phyloP scores from a whole-genome alignment of 1,140 invertebrate species.

The Drosophila arizonae region DNA sequence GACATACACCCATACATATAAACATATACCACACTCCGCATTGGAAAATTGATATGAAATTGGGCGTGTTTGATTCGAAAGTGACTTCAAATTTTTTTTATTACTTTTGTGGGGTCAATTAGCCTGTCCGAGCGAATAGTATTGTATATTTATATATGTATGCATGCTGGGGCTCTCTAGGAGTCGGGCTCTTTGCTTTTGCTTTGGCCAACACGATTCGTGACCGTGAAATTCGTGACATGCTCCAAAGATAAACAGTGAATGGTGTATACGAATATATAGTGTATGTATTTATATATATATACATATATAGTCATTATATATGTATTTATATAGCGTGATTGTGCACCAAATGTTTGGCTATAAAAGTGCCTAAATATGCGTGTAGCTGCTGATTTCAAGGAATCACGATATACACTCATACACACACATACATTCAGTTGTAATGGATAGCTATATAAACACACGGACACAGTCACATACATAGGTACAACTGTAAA shows the following conservation, averaged over 20 bases:
- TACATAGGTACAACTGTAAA: too few relatives aligned
- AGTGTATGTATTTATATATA: too few relatives aligned
- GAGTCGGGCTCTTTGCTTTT: background rate
- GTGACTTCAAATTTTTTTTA: constrained; percentile 59
- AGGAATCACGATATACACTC: constrained; percentile 35
- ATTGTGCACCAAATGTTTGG: constrained; percentile 35
- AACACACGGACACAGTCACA: too few relatives aligned
- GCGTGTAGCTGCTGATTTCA: constrained; percentile 34
- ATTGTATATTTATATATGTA: background rate
- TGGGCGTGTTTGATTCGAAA: constrained; percentile 73
- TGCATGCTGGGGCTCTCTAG: background rate
- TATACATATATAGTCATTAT: too few relatives aligned
- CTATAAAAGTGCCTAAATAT: constrained; percentile 24
- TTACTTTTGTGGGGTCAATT: constrained; percentile 39
- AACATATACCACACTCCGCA: background rate
- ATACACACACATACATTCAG: constrained; percentile 3
- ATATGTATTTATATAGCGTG: constrained; percentile 7
- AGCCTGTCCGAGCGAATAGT: constrained; percentile 15
- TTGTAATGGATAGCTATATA: too few relatives aligned
- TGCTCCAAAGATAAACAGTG: constrained; percentile 33
- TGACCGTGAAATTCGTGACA: constrained; percentile 70
- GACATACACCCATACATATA: background rate
- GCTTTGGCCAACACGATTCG: constrained; percentile 35
- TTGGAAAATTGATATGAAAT: constrained; percentile 37
- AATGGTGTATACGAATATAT: constrained; percentile 3